Evolutionary conservation across 2,113 vertebrate species (phyloP), one percentile per base, ranked within the genome.

Genomic region (Sander vitreus): DNA sequence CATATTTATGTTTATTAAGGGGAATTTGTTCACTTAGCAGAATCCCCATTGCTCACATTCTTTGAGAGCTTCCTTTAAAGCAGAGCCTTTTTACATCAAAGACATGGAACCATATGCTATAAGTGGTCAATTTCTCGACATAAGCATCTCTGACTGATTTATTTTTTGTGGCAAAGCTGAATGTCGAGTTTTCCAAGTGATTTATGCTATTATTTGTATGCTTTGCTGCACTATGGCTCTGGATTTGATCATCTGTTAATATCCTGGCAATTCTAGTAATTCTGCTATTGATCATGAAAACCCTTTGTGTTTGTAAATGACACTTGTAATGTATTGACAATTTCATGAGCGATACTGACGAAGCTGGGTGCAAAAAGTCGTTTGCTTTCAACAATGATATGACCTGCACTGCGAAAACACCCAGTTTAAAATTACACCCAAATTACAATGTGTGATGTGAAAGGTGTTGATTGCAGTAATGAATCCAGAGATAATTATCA

Each of bases 251-350:
- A 51, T 33, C 27, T 53, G 66, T 69, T 50, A 33, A 69, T 69
- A 36, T 33, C 50, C 48, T 69, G 25, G 66, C 14, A 33, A 68
- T 51, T 68, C 48, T 69, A 18, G 66, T 21, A 33, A 68, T 51
- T 68, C 10, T 21, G 13, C 33, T 27, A 45, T 71, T 21, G 53
- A 55, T 57, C 23, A 27, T 27, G 54, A 43, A 12, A 39, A 21
- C 23, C 36, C n/a, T 13, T 23, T 27, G n/a, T 57, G 53, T 27
- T 6, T 55, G 13, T 25, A 45, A 6, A 13, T 27, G n/a, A 51
- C n/a, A 13, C 36, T 7, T 72, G 8, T 10, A 16, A 47, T 14
- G 23, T 30, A 25, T 10, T 57, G 33, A 57, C 7, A 25, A 16
- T 10, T 39, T 39, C 2, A 39, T 9, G 36, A 39, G 36, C 36